Conservation (phyloP, 2,113 vertebrate genomes). For the Cricetomys ansorgei region DNA sequence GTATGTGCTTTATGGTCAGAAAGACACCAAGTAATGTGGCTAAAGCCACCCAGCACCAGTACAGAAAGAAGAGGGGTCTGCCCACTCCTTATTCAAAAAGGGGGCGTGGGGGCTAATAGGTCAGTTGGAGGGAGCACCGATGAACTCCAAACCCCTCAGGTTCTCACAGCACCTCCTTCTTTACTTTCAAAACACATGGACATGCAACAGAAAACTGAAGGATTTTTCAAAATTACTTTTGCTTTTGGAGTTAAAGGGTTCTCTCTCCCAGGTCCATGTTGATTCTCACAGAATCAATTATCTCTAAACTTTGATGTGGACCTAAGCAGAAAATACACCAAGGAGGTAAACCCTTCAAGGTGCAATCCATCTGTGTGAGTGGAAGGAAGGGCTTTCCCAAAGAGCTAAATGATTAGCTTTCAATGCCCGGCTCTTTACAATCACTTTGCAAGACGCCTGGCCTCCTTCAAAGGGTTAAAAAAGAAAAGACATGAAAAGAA, state of each 20-base stretch:
- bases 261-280: slow-evolving; percentile 43
- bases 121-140: background rate
- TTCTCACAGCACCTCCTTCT: background rate
- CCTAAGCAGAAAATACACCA: background rate
- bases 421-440: slow-evolving; percentile 43
- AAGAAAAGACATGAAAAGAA: slow-evolving; percentile 21
- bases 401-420: slow-evolving; percentile 59
- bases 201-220: slow-evolving; percentile 13
- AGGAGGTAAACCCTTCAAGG: slow-evolving; percentile 51
- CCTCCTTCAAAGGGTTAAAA: slow-evolving; percentile 63
- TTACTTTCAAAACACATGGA: slow-evolving; percentile 23
- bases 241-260: slow-evolving; percentile 36
- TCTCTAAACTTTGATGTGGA: slow-evolving; percentile 33
- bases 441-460: slow-evolving; percentile 65
- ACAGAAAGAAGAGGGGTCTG: background rate
- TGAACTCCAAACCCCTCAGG: background rate
- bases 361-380: slow-evolving; percentile 31
- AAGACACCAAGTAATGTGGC: background rate
- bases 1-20: background rate
- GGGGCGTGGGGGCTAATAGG: slow-evolving; percentile 5
- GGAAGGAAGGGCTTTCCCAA: slow-evolving; percentile 16
- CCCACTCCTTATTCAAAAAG: slow-evolving; percentile 17
- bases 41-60: background rate
- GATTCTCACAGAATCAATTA: slow-evolving; percentile 46
- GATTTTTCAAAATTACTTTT: slow-evolving; percentile 45